Evolutionary conservation across 2,888 invertebrate genomes (phyloP).

Genomic region (Papilio demoleus): DNA sequence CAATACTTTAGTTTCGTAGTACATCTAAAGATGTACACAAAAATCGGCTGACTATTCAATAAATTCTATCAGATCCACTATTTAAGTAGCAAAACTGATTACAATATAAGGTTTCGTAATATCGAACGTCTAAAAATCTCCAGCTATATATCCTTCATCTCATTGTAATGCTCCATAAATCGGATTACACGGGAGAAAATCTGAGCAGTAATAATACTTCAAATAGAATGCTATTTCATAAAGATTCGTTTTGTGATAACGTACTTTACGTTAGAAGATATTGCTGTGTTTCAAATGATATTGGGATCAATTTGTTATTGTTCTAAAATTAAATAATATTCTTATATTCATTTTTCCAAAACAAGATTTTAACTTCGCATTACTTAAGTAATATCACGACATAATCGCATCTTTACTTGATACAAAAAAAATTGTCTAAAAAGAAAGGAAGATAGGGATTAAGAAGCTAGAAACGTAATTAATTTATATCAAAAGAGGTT

Average conservation of each 20-base stretch:
- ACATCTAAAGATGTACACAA: not conserved
- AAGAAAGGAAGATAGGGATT: no score
- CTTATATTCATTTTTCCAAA: no score
- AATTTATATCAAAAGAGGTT: conserved; percentile 7
- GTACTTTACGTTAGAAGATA: conserved; percentile 31
- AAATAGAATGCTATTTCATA: conserved; percentile 41
- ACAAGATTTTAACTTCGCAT: no score
- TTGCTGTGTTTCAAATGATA: conserved; percentile 16
- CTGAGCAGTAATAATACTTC: conserved; percentile 41
- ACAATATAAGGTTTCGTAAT: conserved; percentile 33
- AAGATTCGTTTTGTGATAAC: conserved; percentile 40
- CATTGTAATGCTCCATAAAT: conserved; percentile 40
- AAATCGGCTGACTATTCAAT: not conserved
- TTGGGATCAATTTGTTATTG: conserved; percentile 24
- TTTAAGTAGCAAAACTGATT: conserved; percentile 29
- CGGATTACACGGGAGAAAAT: conserved; percentile 39
- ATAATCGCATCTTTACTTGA: no score
- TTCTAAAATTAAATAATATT: not conserved
- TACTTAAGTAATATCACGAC: no score
- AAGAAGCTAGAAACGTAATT: no score
- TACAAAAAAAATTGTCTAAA: no score
- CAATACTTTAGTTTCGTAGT: no score
- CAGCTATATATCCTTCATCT: conserved; percentile 35
- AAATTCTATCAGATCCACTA: conserved; percentile 9
- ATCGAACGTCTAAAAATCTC: conserved; percentile 16